Base-by-base conservation (phyloP, 2,888 invertebrate species). In the Andrena fulva region DNA sequence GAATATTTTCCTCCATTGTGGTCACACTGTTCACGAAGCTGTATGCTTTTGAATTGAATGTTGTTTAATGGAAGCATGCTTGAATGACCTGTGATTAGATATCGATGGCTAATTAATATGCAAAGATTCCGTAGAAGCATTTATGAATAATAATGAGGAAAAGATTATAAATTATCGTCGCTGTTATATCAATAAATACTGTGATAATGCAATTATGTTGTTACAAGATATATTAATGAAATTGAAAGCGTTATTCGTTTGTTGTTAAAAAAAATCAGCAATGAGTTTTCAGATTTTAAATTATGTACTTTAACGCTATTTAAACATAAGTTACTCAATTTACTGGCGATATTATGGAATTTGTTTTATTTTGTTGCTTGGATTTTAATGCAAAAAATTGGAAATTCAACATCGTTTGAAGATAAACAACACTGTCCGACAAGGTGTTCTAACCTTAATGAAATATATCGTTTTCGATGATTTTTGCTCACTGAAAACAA, bases 21-120 rank as follows among this genome's bases (percentile, higher is more conserved):
- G 52, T 24, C 24, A 56, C 54, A 24, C 24, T 27, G 1, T 24
- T 24, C 10, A 56, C 54, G 27, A 20, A 56, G 8, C 20, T 24
- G 20, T 10, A 20, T 10, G 54, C 1, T 20, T 20, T 56, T 56
- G 24, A 56, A 56, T 24, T 24, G 54, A 56, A 20, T 8, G 24
- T 24, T 24, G 20, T 56, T 56, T 27, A 56, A 56, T 10, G 10
- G 8, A 56, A 56, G 10, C 54, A 24, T 24, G 54, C 12, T 56
- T 27, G 3, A 56, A 56, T 56, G 27, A 56, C 54, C 54, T 12
- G 54, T 56, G 54, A 56, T 56, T 56, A 56, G 54, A 56, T 56
- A 56, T 24, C 24, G 24, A 10, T 56, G 12, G 24, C 54, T 20
- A 56, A 56, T 56, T 56, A 56, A 56, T 56, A 56, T 56, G 12